Evolutionary conservation across 2,113 vertebrate species (phyloP).

Genomic region (Lucifuga dentata): DNA sequence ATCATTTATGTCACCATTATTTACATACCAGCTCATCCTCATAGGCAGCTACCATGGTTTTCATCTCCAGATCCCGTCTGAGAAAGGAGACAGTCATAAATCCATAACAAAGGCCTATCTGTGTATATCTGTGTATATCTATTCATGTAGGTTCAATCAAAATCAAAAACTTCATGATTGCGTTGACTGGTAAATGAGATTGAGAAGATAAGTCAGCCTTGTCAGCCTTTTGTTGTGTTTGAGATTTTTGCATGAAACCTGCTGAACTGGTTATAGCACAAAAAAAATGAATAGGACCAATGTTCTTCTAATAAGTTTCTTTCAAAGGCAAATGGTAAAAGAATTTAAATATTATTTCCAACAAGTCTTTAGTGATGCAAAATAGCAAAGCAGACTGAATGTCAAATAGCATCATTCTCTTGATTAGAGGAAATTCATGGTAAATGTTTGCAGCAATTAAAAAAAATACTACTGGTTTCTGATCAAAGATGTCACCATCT

Average conservation of each 20-base stretch:
- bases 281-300: too few species aligned
- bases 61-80: slow-evolving; percentile 52
- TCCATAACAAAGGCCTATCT: too few species aligned
- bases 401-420: neutral
- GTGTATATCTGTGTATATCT: too few species aligned
- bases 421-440: neutral
- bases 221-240: too few species aligned
- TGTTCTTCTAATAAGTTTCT: too few species aligned
- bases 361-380: neutral
- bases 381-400: neutral
- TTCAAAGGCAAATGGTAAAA: neutral
- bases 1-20: neutral
- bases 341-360: too few species aligned
- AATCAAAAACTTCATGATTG: too few species aligned
- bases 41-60: neutral
- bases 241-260: slow-evolving; percentile 1
- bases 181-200: too few species aligned
- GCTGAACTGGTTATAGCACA: neutral
- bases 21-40: slow-evolving; percentile 59
- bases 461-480: too few species aligned
- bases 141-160: too few species aligned
- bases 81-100: neutral
- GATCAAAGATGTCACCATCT: too few species aligned
- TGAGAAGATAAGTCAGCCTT: too few species aligned
- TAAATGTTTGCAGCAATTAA: neutral